phyloP scores from a whole-genome alignment of 2,888 invertebrate genomes.

The Drosophila testacea region DNA sequence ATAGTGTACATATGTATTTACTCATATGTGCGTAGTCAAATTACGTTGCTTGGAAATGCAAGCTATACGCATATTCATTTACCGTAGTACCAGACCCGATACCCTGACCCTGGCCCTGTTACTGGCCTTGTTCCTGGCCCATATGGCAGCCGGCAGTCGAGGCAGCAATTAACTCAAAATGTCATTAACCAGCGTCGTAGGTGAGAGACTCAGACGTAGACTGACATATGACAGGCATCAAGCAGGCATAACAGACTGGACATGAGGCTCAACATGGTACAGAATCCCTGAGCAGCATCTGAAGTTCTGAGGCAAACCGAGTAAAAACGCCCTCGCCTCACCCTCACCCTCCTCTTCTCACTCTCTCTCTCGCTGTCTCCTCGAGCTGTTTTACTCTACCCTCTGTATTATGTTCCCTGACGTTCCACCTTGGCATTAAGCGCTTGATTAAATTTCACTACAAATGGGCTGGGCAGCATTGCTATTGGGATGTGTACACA shows the following conservation, averaged over 20 bases:
- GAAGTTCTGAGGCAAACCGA: background rate
- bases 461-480: constrained; percentile 69
- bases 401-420: constrained; percentile 71
- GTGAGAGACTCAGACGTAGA: constrained; percentile 63
- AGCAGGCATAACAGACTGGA: constrained; percentile 45
- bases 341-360: constrained; percentile 44
- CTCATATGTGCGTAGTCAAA: constrained; percentile 66
- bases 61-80: constrained; percentile 67
- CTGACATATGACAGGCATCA: constrained; percentile 81
- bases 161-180: constrained; percentile 78
- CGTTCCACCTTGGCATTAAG: constrained; percentile 81
- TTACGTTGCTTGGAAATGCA: constrained; percentile 76
- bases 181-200: constrained; percentile 78
- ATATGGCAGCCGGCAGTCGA: constrained; percentile 65
- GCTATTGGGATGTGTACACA: constrained; percentile 43
- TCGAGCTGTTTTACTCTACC: constrained; percentile 34
- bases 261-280: constrained; percentile 25
- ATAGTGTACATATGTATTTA: background rate
- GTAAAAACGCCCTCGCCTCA: constrained; percentile 23
- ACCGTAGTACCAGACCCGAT: constrained; percentile 49
- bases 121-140: constrained; percentile 42
- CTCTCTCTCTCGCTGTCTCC: constrained; percentile 37
- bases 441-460: constrained; percentile 83
- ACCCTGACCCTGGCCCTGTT: constrained; percentile 22
- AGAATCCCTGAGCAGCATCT: constrained; percentile 51